Conservation (phyloP, 37 sponge, comb jelly and placozoan species). For the Eunapius fragilis region DNA sequence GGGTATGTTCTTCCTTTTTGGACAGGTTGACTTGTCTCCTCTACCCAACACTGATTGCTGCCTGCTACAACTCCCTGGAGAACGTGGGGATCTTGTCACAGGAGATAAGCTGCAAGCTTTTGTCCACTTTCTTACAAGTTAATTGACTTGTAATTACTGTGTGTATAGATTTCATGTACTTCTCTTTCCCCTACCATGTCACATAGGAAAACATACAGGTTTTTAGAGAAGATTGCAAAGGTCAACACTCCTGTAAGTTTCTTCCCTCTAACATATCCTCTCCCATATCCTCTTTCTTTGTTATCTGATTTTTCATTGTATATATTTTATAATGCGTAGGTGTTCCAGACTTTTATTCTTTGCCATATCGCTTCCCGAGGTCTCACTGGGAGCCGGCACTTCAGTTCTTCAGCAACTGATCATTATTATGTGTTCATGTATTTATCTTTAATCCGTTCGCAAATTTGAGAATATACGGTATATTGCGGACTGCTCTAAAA, state of each 20-base stretch:
- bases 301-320: not conserved
- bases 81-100: constrained; percentile 73
- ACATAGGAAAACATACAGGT: not conserved
- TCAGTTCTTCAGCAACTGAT: constrained; percentile 40
- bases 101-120: constrained; percentile 77
- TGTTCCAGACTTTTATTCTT: not conserved
- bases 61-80: constrained; percentile 62
- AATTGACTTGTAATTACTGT: not conserved
- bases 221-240: not conserved
- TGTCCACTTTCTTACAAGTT: constrained; percentile 63
- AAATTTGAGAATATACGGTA: not conserved
- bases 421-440: not conserved
- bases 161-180: not conserved
- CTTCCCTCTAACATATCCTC: not conserved
- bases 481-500: not conserved
- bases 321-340: not conserved
- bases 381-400: constrained; percentile 66
- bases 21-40: constrained; percentile 65
- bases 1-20: not conserved
- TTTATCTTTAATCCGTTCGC: not conserved
- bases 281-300: not conserved
- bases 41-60: constrained; percentile 83
- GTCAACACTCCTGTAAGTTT: not conserved
- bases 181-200: not conserved
- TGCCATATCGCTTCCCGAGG: constrained; percentile 62